Base-by-base conservation (phyloP, 2,797 vertebrate species). In the Myotis daubentonii region DNA sequence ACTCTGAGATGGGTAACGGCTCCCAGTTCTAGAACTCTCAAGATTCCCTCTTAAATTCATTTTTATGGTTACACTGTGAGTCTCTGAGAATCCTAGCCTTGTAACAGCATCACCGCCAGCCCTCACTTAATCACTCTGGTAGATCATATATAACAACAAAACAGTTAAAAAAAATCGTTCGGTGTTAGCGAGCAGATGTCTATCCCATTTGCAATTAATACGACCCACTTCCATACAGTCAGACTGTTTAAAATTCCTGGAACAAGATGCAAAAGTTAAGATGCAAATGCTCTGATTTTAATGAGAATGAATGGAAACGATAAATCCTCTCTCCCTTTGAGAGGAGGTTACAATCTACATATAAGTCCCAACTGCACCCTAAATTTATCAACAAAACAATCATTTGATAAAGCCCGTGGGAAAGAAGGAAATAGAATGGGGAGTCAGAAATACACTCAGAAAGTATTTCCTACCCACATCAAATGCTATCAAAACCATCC, bases 121-220 rank as follows among this genome's bases (percentile, higher is more conserved):
- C 92, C 96, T 92, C 94, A 93, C 92, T 93, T 97, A 98, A 98
- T 95, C 95, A 94, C 60, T 78, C 87, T 91, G 76, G 70, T 80
- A 95, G 85, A 97, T 97, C 91, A 89, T 66, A 96, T 93, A 94
- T 84, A 97, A 96, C 97, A 97, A 97, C 97, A 98, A 96, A 96
- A 96, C 36, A 94, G 93, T 94, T 72, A 30, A 96, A 97, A 94
- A 96, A 96, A 96, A 96, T 87, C 83, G 96, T 89, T 95, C 96
- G 0, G 8, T 89, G 96, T 93, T 74, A 97, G 94, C 1, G 96
- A 98, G 97, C 98, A 98, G 98, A 98, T 98, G 98, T 98, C 98
- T 97, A 93, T 94, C 72, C 96, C 97, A 87, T 97, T 91, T 97
- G 98, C 96, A 98, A 96, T 98, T 98, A 98, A 98, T 98, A 97